These are phyloP conservation scores for Drosophila robusta DNA, from an alignment of 2,888 invertebrate genomes.

Conservation along the genomic window DNA sequence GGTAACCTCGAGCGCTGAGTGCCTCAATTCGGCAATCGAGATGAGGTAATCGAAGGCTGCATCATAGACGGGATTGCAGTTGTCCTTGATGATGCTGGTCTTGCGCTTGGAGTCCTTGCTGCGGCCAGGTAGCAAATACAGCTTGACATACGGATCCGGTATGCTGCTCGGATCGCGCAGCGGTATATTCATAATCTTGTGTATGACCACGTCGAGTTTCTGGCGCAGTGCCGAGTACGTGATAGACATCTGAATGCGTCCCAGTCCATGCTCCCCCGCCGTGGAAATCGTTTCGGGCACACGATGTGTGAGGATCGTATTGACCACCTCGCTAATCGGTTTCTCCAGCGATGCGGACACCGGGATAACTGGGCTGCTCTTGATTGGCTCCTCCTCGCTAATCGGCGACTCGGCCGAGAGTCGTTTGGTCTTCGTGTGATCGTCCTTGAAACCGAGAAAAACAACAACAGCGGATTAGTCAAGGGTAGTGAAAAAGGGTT, in stretches of 20 bases:
- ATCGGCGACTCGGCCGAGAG: slow-evolving; percentile 75
- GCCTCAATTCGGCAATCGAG: slow-evolving; percentile 91
- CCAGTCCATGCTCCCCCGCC: slow-evolving; percentile 91
- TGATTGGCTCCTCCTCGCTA: slow-evolving; percentile 73
- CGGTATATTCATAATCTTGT: slow-evolving; percentile 95
- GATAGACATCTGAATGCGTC: slow-evolving; percentile 93
- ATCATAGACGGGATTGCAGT: slow-evolving; percentile 95
- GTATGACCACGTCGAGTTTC: slow-evolving; percentile 92
- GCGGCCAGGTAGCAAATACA: slow-evolving; percentile 93
- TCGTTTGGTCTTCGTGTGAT: slow-evolving; percentile 68
- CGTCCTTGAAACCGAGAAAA: slow-evolving; percentile 48
- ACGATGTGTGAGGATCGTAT: slow-evolving; percentile 87
- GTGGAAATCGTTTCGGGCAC: slow-evolving; percentile 88
- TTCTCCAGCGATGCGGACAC: slow-evolving; percentile 78
- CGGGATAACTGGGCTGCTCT: slow-evolving; percentile 60
- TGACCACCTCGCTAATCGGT: slow-evolving; percentile 62
- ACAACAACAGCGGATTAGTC: neutral
- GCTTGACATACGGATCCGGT: slow-evolving; percentile 95
- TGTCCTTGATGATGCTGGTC: slow-evolving; percentile 93
- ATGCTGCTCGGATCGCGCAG: slow-evolving; percentile 92
- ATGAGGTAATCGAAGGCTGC: slow-evolving; percentile 96
- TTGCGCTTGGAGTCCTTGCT: slow-evolving; percentile 95
- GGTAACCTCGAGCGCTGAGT: slow-evolving; percentile 92
- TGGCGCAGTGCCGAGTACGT: slow-evolving; percentile 94
- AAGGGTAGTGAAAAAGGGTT: neutral